Percentiles rank a stretch among this genome's conserved stretches.
Evolutionary conservation across 2,888 invertebrate genomes (phyloP).

Genomic region (Exocentrus adspersus): DNA sequence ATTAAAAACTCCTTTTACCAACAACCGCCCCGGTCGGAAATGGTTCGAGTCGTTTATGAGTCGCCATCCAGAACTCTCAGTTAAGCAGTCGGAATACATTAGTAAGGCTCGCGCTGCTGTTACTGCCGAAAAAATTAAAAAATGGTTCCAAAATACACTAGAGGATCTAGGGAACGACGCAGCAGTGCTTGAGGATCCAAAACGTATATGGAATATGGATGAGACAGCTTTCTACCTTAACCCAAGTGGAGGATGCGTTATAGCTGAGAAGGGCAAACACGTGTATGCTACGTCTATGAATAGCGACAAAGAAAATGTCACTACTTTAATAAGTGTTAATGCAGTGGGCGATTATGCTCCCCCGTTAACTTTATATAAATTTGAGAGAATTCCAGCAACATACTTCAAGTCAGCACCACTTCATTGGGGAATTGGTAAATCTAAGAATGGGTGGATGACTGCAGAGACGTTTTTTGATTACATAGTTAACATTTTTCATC

Average conservation of each 20-base stretch:
- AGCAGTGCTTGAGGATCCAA: neutral
- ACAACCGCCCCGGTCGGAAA: neutral
- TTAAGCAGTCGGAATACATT: neutral
- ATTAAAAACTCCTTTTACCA: neutral
- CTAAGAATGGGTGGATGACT: slow-evolving; percentile 6
- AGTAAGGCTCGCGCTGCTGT: neutral
- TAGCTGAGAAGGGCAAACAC: slow-evolving; percentile 10
- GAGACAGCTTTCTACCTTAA: slow-evolving; percentile 13
- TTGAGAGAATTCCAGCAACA: neutral
- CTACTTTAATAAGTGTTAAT: slow-evolving; percentile 12
- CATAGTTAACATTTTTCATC: neutral
- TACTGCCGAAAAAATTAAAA: neutral
- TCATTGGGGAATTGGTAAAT: neutral
- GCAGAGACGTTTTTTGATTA: neutral
- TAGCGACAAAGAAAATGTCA: slow-evolving; percentile 17
- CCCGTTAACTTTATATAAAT: neutral
- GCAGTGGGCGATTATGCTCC: slow-evolving; percentile 1
- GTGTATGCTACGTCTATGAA: slow-evolving; percentile 11
- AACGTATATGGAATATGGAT: slow-evolving; percentile 14
- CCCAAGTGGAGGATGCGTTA: neutral
- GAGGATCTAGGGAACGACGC: neutral
- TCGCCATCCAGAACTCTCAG: neutral
- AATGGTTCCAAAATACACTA: neutral
- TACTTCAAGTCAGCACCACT: neutral
- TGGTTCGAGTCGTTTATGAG: neutral